A percentile compares a stretch with the other conserved stretches of the same genome.
phyloP scores from a whole-genome alignment of 1,140 invertebrate species.

The Belonocnema kinseyi region DNA sequence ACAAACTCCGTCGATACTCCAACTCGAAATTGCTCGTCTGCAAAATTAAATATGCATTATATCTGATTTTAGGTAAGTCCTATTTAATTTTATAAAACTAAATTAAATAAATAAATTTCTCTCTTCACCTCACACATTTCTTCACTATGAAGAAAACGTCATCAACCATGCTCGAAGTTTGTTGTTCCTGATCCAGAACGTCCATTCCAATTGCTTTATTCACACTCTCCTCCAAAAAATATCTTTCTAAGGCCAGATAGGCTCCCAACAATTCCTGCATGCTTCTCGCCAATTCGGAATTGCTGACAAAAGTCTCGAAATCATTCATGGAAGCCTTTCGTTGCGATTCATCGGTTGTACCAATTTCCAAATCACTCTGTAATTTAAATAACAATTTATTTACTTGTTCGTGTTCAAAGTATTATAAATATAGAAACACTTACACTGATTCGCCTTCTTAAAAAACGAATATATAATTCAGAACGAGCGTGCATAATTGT shows the following conservation, averaged over 20 bases:
- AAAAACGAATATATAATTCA: slow-evolving; percentile 94
- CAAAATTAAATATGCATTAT: slow-evolving; percentile 36
- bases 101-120: slow-evolving; percentile 31
- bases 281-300: slow-evolving; percentile 86
- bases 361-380: slow-evolving; percentile 83
- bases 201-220: slow-evolving; percentile 95
- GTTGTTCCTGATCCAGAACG: slow-evolving; percentile 80
- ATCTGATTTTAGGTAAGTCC: not conserved
- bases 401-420: not conserved
- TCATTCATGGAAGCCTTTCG: slow-evolving; percentile 76
- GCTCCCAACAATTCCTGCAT: slow-evolving; percentile 94
- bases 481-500: slow-evolving; percentile 93
- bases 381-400: slow-evolving; percentile 42
- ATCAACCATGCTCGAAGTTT: slow-evolving; percentile 95
- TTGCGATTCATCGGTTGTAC: slow-evolving; percentile 76
- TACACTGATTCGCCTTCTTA: slow-evolving; percentile 86
- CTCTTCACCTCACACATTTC: slow-evolving; percentile 90
- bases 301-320: slow-evolving; percentile 83
- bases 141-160: slow-evolving; percentile 98
- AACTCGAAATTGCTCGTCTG: slow-evolving; percentile 90
- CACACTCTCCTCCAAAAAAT: slow-evolving; percentile 97
- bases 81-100: slow-evolving; percentile 32
- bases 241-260: slow-evolving; percentile 95
- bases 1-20: slow-evolving; percentile 96
- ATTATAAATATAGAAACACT: slow-evolving; percentile 51